Percentiles rank a stretch among this genome's conserved stretches.
Conservation (phyloP, 2,888 invertebrate species). For the Gortyna flavago region DNA sequence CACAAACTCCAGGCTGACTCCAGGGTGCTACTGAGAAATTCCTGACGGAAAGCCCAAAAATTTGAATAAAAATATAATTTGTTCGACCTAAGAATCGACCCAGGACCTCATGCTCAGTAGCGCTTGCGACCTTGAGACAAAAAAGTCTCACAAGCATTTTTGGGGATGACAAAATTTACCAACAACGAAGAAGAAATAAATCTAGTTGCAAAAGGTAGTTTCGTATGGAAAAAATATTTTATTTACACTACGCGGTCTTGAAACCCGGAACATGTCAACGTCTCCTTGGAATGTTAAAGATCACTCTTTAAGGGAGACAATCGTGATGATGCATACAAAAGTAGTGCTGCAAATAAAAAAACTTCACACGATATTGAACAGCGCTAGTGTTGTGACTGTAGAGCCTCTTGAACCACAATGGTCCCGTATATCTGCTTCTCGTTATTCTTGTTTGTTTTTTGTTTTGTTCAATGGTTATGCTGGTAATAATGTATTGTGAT, state of each 20-base stretch:
- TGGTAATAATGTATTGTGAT: slow-evolving; percentile 24
- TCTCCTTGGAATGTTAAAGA: slow-evolving; percentile 24
- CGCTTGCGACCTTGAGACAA: neutral
- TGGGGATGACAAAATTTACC: neutral
- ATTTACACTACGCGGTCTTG: neutral
- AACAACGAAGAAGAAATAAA: neutral
- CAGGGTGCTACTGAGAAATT: neutral
- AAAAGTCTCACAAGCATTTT: neutral
- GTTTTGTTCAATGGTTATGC: neutral
- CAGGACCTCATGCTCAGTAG: neutral
- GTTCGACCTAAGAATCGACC: neutral
- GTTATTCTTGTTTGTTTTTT: slow-evolving; percentile 18
- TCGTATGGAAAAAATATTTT: neutral
- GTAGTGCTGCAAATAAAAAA: slow-evolving; percentile 47
- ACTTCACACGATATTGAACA: slow-evolving; percentile 58
- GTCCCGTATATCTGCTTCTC: slow-evolving; percentile 64
- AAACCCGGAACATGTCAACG: slow-evolving; percentile 14
- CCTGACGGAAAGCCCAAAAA: neutral
- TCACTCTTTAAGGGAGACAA: slow-evolving; percentile 36
- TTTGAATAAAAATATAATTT: too few species aligned
- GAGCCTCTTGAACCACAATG: slow-evolving; percentile 59
- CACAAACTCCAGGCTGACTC: neutral
- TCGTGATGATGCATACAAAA: slow-evolving; percentile 52
- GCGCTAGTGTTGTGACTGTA: slow-evolving; percentile 46
- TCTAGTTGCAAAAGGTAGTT: neutral